Evolutionary conservation across 1,140 invertebrate genomes (phyloP).

Genomic region (Dreissena rostriformis): DNA sequence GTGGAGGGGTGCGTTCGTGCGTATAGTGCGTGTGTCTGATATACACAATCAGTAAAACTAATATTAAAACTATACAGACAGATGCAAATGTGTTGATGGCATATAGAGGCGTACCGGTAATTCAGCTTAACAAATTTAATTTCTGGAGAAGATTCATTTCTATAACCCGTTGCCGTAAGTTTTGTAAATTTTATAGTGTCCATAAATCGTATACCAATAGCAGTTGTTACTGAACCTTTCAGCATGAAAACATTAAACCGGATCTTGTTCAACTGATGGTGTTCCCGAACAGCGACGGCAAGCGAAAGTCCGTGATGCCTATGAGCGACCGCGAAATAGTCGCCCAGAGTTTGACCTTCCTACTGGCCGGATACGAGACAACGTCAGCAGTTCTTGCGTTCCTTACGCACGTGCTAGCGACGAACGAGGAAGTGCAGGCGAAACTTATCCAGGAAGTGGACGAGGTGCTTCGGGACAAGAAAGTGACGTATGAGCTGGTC

Average conservation of each 20-base stretch:
- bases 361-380: constrained; percentile 81
- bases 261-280: constrained; percentile 78
- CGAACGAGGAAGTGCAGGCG: constrained; percentile 81
- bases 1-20: too few relatives aligned
- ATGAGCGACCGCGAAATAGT: constrained; percentile 76
- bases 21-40: too few relatives aligned
- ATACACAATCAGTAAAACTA: too few relatives aligned
- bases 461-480: constrained; percentile 62
- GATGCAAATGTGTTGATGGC: too few relatives aligned
- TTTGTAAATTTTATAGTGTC: too few relatives aligned
- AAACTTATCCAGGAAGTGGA: constrained; percentile 80
- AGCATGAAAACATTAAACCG: constrained; percentile 62
- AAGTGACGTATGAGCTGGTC: constrained; percentile 71
- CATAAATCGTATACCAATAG: too few relatives aligned
- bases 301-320: constrained; percentile 1
- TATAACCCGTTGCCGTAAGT: too few relatives aligned
- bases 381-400: constrained; percentile 82
- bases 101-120: too few relatives aligned
- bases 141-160: too few relatives aligned
- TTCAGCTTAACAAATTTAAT: too few relatives aligned
- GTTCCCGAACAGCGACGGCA: constrained; percentile 62
- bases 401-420: constrained; percentile 80
- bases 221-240: constrained; percentile 22
- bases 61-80: too few relatives aligned
- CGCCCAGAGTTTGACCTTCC: constrained; percentile 75